These are phyloP conservation scores for Triops longicaudatus DNA, from an alignment of 1,140 invertebrate genomes.

Conservation along the genomic window DNA sequence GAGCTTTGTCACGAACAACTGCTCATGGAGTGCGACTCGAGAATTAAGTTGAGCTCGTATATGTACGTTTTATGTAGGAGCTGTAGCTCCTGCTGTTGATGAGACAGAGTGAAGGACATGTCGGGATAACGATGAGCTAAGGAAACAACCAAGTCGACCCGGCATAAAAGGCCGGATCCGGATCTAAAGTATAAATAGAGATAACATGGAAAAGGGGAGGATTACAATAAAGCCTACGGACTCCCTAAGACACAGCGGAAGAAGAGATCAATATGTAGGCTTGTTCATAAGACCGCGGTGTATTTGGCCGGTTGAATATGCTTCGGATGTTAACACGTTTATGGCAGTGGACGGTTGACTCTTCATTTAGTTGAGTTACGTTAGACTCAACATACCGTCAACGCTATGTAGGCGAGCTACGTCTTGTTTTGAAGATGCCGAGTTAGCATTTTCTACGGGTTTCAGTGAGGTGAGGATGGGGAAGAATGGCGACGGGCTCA, in stretches of 20 bases:
- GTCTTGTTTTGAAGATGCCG: not conserved
- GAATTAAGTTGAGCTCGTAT: not conserved
- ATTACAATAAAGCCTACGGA: not conserved
- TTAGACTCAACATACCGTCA: not conserved
- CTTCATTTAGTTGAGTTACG: not conserved
- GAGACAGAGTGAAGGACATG: not conserved
- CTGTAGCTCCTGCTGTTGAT: not conserved
- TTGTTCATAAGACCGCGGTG: not conserved
- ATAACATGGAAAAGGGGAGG: not conserved
- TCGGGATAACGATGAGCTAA: constrained; percentile 11
- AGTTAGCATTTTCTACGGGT: not conserved
- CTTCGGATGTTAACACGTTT: not conserved
- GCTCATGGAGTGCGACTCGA: not conserved
- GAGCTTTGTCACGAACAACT: constrained; percentile 4
- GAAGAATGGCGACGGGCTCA: not conserved
- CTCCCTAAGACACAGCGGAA: not conserved
- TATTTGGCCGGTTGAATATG: not conserved
- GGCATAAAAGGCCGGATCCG: constrained; percentile 8
- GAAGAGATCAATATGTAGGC: not conserved
- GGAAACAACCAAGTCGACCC: not conserved
- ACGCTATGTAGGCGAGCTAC: not conserved
- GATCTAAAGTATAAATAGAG: not conserved
- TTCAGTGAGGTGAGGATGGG: not conserved
- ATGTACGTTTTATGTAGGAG: not conserved
- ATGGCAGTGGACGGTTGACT: not conserved